A percentile compares a stretch with the other conserved stretches of the same genome.
phyloP scores from a whole-genome alignment of 1,140 invertebrate genomes.

The Periplaneta americana region DNA sequence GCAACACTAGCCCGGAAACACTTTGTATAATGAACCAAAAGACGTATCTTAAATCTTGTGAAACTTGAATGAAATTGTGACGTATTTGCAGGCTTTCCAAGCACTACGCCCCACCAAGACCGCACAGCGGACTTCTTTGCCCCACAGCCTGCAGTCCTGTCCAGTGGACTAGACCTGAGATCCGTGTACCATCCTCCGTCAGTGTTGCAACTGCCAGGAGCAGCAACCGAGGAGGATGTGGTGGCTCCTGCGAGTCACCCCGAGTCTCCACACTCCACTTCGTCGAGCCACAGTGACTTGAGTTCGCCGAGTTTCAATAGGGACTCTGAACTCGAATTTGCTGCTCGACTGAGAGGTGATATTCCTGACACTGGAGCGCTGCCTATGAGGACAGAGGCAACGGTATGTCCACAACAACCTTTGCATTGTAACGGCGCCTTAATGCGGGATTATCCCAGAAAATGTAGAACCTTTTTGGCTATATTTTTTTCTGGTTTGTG shows the following conservation, averaged over 20 bases:
- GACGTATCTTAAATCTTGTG: no score
- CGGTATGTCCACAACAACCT: conserved; percentile 25
- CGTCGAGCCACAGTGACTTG: conserved; percentile 60
- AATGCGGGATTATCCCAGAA: no score
- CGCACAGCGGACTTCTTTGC: not conserved
- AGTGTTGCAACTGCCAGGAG: conserved; percentile 66
- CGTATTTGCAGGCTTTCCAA: not conserved
- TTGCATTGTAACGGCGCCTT: no score
- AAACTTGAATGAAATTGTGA: no score
- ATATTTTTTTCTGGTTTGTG: no score
- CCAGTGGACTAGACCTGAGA: conserved; percentile 72
- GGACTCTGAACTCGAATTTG: conserved; percentile 56
- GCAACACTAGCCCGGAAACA: no score
- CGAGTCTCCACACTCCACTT: conserved; percentile 55
- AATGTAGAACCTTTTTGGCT: no score
- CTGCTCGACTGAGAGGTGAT: conserved; percentile 7
- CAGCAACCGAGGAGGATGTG: conserved; percentile 30
- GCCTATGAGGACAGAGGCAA: conserved; percentile 24
- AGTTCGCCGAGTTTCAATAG: conserved; percentile 62
- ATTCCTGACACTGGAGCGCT: conserved; percentile 17
- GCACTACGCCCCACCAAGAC: conserved; percentile 2
- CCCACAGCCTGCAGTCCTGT: conserved; percentile 48
- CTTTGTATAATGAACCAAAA: no score
- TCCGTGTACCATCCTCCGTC: conserved; percentile 70
- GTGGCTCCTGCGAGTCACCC: conserved; percentile 39